Conservation (phyloP, 1,140 invertebrate genomes). For the Telenomus remus region DNA sequence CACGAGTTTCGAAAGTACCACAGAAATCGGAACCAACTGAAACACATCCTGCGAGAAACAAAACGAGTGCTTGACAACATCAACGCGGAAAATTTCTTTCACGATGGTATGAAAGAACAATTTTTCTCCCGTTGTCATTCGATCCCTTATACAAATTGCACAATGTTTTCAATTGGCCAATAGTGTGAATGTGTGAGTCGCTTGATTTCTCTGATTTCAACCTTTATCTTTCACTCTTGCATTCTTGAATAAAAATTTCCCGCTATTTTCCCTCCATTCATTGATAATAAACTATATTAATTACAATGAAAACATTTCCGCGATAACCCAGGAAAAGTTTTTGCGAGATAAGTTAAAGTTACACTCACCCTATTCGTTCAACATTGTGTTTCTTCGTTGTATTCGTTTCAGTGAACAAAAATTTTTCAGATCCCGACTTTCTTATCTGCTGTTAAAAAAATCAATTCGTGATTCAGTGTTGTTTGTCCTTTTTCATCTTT, state of each 20-base stretch:
- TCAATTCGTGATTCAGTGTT: too few relatives aligned
- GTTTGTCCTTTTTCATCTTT: too few relatives aligned
- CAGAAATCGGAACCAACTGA: conserved; percentile 74
- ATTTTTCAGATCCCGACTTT: too few relatives aligned
- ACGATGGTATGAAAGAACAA: conserved; percentile 75
- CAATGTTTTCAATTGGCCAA: too few relatives aligned
- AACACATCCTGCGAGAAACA: conserved; percentile 81
- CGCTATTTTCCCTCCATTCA: conserved; percentile 37
- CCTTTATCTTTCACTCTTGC: conserved; percentile 11
- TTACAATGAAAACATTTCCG: conserved; percentile 36
- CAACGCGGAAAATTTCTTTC: conserved; percentile 78
- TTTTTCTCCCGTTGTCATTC: conserved; percentile 34
- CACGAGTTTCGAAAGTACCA: conserved; percentile 77
- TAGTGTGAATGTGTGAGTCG: too few relatives aligned
- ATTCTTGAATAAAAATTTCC: background rate
- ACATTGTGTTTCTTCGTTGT: background rate
- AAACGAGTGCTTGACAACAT: conserved; percentile 80
- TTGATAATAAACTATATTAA: conserved; percentile 47
- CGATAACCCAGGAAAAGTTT: conserved; percentile 48
- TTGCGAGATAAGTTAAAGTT: conserved; percentile 20
- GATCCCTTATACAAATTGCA: background rate
- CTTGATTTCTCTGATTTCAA: background rate
- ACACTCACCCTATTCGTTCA: conserved; percentile 12
- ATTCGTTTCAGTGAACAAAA: too few relatives aligned
- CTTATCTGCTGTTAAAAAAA: too few relatives aligned